Evolutionary conservation across 2,113 vertebrate species (phyloP).

Genomic region (Sakesphorus luctuosus): DNA sequence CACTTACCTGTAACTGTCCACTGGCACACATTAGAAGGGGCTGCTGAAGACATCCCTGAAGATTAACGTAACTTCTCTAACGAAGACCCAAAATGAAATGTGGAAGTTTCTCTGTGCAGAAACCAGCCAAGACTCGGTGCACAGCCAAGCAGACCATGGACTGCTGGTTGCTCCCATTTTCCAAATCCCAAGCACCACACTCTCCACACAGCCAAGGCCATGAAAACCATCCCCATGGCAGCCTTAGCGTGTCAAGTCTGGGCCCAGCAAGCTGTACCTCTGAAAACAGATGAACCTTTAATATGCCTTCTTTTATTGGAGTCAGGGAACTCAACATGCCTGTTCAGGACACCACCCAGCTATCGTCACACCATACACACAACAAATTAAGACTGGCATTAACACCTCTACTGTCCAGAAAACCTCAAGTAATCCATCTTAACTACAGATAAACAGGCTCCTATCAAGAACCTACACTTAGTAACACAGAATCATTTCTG

Average conservation of each 20-base stretch:
- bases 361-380: rapidly evolving
- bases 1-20: neutral
- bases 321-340: neutral
- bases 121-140: rapidly evolving
- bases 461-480: rapidly evolving
- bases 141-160: rapidly evolving
- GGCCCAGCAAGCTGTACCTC: neutral
- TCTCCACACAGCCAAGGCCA: neutral
- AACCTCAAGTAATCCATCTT: neutral
- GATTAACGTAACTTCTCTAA: neutral
- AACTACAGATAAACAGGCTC: neutral
- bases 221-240: rapidly evolving
- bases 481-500: rapidly evolving
- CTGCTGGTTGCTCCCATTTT: neutral
- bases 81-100: neutral
- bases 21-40: neutral
- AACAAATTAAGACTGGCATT: rapidly evolving
- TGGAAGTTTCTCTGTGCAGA: neutral
- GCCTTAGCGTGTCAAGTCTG: rapidly evolving
- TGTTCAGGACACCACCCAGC: neutral
- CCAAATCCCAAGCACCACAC: rapidly evolving
- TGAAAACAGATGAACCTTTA: neutral
- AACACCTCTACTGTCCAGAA: rapidly evolving
- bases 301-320: rapidly evolving
- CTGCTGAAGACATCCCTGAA: neutral